phyloP scores from a whole-genome alignment of 2,888 invertebrate genomes.

The Erebia aethiops region DNA sequence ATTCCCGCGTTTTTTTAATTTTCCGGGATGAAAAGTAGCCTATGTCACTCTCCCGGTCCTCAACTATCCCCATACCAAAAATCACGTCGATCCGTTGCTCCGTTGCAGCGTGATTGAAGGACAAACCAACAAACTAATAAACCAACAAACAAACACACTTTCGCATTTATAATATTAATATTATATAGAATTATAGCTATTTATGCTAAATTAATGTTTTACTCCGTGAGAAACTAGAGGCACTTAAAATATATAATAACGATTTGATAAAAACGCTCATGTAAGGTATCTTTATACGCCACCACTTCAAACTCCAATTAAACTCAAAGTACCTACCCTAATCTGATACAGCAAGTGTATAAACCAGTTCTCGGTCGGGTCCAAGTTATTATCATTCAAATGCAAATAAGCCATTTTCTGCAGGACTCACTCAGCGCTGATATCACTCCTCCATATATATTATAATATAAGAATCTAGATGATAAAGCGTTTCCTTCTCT shows the following conservation, averaged over 20 bases:
- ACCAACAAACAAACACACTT: too few relatives aligned
- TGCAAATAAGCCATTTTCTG: constrained; percentile 72
- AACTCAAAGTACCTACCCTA: constrained; percentile 32
- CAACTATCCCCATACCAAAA: too few relatives aligned
- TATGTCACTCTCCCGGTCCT: too few relatives aligned
- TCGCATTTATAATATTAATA: too few relatives aligned
- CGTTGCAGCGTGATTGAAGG: too few relatives aligned
- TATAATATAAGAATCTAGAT: constrained; percentile 53
- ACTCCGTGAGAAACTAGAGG: constrained; percentile 24
- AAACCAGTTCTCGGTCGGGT: constrained; percentile 54
- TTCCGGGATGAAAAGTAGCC: too few relatives aligned
- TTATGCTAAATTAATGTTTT: constrained; percentile 2
- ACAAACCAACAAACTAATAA: too few relatives aligned
- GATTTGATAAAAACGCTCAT: constrained; percentile 28
- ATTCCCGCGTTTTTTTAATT: too few relatives aligned
- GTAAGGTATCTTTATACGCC: constrained; percentile 28
- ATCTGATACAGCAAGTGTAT: constrained; percentile 37
- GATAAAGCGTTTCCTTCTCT: constrained; percentile 22
- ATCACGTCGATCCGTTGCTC: too few relatives aligned
- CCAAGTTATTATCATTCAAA: constrained; percentile 77
- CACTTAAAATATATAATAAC: constrained; percentile 25
- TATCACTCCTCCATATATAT: constrained; percentile 58
- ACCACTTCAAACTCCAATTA: constrained; percentile 32
- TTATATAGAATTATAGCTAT: background rate
- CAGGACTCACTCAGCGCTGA: constrained; percentile 60